Base-by-base conservation (phyloP, 2,797 vertebrate genomes). In the Enteromius afrohamiltoni region DNA sequence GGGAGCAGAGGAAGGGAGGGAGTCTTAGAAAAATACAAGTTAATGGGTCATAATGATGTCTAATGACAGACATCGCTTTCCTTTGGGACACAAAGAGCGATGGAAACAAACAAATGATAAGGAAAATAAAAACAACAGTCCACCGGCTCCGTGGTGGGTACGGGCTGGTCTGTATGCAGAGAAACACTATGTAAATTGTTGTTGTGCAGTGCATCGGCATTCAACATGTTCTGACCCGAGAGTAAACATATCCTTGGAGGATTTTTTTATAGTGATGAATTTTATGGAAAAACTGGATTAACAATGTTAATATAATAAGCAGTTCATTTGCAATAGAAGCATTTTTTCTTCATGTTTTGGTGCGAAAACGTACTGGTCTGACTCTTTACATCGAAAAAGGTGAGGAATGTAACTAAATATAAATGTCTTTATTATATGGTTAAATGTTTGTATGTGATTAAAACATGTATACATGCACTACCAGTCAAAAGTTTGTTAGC, bases 1-100 rank as follows among this genome's bases (percentile, higher is more conserved):
- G 67, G 69, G 81, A 64, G 86, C 83, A 92, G 75, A 91, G 94
- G 94, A 95, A 95, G 94, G 94, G 95, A 94, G 93, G 92, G 87
- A 93, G 91, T 92, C 91, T 90, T 86, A 95, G 93, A 95, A 94
- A 95, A 95, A 95, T 95, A 94, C 91, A 91, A 91, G 92, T 85
- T 95, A 95, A 95, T 95, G 94, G 93, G 85, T 91, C 85, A 82
- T 95, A 96, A 95, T 95, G 93, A 92, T 69, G 82, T 88, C 84
- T 94, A 94, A 95, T 94, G 95, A 95, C 93, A 92, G 95, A 96
- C 88, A 82, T 89, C 90, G 89, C 84, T 89, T 95, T 95, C 94
- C 95, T 92, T 85, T 87, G 84, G 82, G 92, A 91, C 86, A 88
- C 90, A 88, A 89, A 91, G 89, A 90, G 90, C 87, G 82, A 90